Evolutionary conservation across 2,113 vertebrate genomes (phyloP).

Genomic region (Lampris megalopsis): DNA sequence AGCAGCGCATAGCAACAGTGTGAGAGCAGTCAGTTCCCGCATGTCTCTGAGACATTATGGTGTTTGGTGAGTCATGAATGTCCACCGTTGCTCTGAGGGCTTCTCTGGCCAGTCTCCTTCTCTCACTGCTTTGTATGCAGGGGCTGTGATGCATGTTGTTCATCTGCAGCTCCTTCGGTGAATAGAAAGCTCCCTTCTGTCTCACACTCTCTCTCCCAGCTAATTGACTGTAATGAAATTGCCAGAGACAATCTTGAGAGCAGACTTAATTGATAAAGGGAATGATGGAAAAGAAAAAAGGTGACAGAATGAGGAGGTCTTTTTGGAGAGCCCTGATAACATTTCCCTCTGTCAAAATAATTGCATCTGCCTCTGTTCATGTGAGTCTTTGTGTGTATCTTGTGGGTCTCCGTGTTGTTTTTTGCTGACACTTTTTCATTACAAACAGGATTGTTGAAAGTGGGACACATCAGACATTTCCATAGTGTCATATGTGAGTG

Average conservation of each 20-base stretch:
- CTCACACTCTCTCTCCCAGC: slow-evolving; percentile 33
- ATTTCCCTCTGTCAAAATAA: slow-evolving; percentile 65
- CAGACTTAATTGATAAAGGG: slow-evolving; percentile 68
- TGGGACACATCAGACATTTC: slow-evolving; percentile 10
- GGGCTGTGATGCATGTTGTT: slow-evolving; percentile 38
- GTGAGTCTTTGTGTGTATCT: slow-evolving; percentile 14
- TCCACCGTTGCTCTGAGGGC: slow-evolving; percentile 25
- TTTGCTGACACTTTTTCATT: not conserved
- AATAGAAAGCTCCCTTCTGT: slow-evolving; percentile 43
- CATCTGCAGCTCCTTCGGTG: slow-evolving; percentile 26
- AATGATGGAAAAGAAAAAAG: slow-evolving; percentile 52
- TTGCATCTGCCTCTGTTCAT: slow-evolving; percentile 44
- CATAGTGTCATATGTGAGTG: not conserved
- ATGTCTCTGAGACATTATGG: slow-evolving; percentile 31
- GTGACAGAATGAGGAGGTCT: slow-evolving; percentile 57
- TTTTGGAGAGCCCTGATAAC: slow-evolving; percentile 54
- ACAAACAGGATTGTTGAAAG: slow-evolving; percentile 9
- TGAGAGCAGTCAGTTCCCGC: not conserved
- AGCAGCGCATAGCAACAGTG: not conserved
- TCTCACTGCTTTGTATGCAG: slow-evolving; percentile 59
- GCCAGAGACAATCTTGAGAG: slow-evolving; percentile 68
- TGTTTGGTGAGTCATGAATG: slow-evolving; percentile 40
- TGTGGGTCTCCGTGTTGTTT: too few relatives aligned
- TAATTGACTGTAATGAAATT: slow-evolving; percentile 81
- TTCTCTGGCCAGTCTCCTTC: slow-evolving; percentile 36